Percentiles rank a stretch among this genome's conserved stretches.
These are phyloP conservation scores for Listronotus oregonensis DNA, from an alignment of 1,140 invertebrate species.

Conservation along the genomic window DNA sequence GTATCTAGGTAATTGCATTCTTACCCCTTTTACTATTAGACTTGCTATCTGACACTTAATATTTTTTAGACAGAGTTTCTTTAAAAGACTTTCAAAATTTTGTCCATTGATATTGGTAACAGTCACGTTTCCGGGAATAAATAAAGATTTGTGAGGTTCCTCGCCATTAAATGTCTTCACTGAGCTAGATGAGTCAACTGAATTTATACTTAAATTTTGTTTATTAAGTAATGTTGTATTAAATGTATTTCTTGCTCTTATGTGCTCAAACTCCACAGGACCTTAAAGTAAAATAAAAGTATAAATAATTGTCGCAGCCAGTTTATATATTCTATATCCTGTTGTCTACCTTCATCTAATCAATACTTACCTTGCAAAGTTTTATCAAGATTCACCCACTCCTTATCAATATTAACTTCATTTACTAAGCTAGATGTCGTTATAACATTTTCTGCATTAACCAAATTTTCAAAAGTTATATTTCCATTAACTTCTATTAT, in stretches of 20 bases:
- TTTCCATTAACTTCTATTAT: constrained; percentile 38
- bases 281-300: constrained; percentile 41
- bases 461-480: constrained; percentile 40
- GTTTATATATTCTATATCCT: too few species aligned
- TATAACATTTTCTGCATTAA: constrained; percentile 36
- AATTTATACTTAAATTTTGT: not conserved
- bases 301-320: too few species aligned
- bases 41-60: constrained; percentile 49
- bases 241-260: constrained; percentile 31
- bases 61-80: constrained; percentile 55
- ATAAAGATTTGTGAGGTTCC: constrained; percentile 7
- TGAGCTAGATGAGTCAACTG: not conserved
- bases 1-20: too few species aligned
- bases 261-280: constrained; percentile 38
- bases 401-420: not conserved
- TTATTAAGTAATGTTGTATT: constrained; percentile 38
- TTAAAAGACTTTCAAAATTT: constrained; percentile 50
- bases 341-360: too few species aligned
- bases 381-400: constrained; percentile 12
- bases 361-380: too few species aligned
- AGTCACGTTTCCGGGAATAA: constrained; percentile 45
- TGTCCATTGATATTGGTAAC: constrained; percentile 47
- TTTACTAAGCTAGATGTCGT: constrained; percentile 37
- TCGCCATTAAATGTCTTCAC: not conserved
- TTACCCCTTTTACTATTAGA: constrained; percentile 57